Base-by-base conservation (phyloP, 2,797 vertebrate genomes). In the Siniperca obscura region DNA sequence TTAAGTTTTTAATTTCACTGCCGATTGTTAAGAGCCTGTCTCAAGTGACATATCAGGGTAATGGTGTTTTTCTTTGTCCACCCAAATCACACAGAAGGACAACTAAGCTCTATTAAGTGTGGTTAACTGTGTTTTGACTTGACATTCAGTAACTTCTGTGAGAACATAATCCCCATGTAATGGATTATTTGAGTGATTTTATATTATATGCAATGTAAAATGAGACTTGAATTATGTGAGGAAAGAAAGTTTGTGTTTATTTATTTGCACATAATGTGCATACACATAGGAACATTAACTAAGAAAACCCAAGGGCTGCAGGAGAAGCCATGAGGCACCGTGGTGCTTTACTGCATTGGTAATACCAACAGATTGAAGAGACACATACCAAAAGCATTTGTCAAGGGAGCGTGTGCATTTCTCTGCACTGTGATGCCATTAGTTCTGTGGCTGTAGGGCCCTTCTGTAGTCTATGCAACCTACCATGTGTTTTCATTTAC, bases 401-500 rank as follows among this genome's bases (percentile, higher is more conserved):
- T 86, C 84, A 86, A 67, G 27, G 81, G 70, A 73, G 46, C 56
- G 52, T 0, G 52, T 66, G 76, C 1, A 1, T 82, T 78, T 83
- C 69, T 86, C 81, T 80, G 36, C 14, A 30, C 83, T 52, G 78
- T 27, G 55, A 91, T 86, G 79, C 85, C 83, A 69, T 85, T 84
- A 78, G 70, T 79, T 85, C 73, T 78, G 65, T 55, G 67, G 73
- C 83, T 56, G 75, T 19, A 52, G 48, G 65, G 59, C 53, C 44
- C 68, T 78, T 77, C 73, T 75, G 44, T 64, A 22, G 60, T 80
- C 80, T 53, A 44, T 30, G 60, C 86, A n/a, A 61, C 75, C 65
- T 46, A 25, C 73, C 95, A 96, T 95, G 93, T 95, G 96, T 95
- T 96, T 95, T 80, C 91, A 95, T 94, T 96, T 96, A 96, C 95